phyloP scores from a whole-genome alignment of 2,113 vertebrate genomes.

The Pachyramphus minor region DNA sequence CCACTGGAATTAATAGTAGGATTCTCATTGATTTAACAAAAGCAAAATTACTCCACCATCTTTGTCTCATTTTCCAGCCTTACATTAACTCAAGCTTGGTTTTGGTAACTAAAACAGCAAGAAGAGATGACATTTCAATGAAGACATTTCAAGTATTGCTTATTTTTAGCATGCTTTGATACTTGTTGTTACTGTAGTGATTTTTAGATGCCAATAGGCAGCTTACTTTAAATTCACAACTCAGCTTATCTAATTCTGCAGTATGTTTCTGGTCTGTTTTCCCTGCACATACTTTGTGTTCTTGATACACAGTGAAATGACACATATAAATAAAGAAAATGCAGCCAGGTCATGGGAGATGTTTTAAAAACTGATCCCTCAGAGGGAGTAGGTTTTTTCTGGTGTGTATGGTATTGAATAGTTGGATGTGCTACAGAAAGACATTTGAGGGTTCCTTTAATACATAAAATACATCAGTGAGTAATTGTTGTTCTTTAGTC shows the following conservation, averaged over 20 bases:
- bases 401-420: neutral
- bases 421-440: neutral
- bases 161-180: neutral
- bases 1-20: neutral
- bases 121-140: neutral
- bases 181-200: neutral
- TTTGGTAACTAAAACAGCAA: neutral
- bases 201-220: neutral
- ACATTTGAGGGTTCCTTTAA: neutral
- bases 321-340: neutral
- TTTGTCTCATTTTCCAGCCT: neutral
- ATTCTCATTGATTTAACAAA: neutral
- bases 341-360: neutral
- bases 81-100: neutral
- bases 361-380: neutral
- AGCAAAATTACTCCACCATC: neutral
- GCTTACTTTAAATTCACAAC: neutral
- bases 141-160: neutral
- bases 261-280: neutral
- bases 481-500: neutral
- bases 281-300: neutral
- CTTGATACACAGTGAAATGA: neutral
- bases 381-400: neutral
- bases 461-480: neutral
- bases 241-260: neutral